These are phyloP conservation scores for Streblospio benedicti DNA, from an alignment of 1,140 invertebrate genomes.

Conservation along the genomic window DNA sequence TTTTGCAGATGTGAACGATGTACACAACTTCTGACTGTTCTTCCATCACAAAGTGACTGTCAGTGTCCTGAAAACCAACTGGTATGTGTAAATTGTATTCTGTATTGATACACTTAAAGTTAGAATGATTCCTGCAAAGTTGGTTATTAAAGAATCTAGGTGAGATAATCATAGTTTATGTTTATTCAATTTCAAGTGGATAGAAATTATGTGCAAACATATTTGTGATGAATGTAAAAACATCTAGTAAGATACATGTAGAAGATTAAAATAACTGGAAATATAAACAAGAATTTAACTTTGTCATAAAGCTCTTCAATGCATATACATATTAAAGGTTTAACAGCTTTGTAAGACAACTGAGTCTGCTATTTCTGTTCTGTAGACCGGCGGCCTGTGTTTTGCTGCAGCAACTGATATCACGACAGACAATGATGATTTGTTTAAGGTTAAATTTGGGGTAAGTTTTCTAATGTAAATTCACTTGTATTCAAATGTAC, in stretches of 20 bases:
- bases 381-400: slow-evolving; percentile 32
- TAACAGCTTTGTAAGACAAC: not conserved
- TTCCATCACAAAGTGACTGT: slow-evolving; percentile 9
- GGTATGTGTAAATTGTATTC: not conserved
- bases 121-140: not conserved
- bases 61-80: slow-evolving; percentile 12
- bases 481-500: not conserved
- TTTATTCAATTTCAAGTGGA: too few relatives aligned
- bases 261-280: not conserved
- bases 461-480: slow-evolving; percentile 1
- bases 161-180: not conserved
- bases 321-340: not conserved
- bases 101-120: not conserved
- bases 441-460: slow-evolving; percentile 5
- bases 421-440: not conserved
- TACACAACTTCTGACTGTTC: slow-evolving; percentile 23
- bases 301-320: not conserved
- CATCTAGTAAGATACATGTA: not conserved
- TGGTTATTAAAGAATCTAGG: not conserved
- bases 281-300: not conserved
- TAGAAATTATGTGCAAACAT: too few relatives aligned
- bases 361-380: not conserved
- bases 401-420: slow-evolving; percentile 16
- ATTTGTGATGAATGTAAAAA: not conserved
- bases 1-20: slow-evolving; percentile 30